Percentiles rank a stretch among this genome's conserved stretches.
phyloP scores from a whole-genome alignment of 2,113 vertebrate genomes.

The Neopipo cinnamomea region DNA sequence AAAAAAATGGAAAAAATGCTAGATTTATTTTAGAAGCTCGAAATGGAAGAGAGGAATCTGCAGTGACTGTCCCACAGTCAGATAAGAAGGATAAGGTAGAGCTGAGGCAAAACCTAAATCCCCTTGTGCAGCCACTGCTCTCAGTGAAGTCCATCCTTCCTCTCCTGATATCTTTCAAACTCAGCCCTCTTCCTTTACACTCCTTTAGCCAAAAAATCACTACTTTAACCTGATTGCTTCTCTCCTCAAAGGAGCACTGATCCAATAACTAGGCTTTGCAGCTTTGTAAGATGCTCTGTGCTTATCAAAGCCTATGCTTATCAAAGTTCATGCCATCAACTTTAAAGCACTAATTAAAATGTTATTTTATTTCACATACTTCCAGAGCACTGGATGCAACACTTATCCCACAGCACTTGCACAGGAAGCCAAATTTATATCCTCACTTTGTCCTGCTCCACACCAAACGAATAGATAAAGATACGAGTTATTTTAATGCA shows the following conservation, averaged over 20 bases:
- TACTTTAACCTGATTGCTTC: background rate
- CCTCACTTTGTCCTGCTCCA: background rate
- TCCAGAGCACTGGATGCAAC: background rate
- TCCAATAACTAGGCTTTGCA: background rate
- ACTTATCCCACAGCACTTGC: fast-evolving
- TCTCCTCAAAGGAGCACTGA: background rate
- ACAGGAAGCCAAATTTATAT: background rate
- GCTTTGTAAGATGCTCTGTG: background rate
- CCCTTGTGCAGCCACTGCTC: background rate
- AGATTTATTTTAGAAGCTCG: background rate
- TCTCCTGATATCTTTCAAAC: background rate
- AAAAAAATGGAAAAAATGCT: background rate
- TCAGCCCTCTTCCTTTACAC: background rate
- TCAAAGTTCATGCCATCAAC: background rate
- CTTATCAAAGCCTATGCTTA: background rate
- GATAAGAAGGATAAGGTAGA: background rate
- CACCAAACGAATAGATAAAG: background rate
- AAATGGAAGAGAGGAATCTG: background rate
- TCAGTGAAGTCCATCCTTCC: background rate
- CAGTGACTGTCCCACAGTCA: background rate
- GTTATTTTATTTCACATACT: background rate
- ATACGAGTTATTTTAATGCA: background rate
- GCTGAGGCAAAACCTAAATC: background rate
- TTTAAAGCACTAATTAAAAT: background rate
- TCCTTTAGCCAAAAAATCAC: background rate